Percentiles rank a stretch among this genome's conserved stretches.
phyloP scores from a whole-genome alignment of 2,888 invertebrate species.

The Andrena trimmerana region DNA sequence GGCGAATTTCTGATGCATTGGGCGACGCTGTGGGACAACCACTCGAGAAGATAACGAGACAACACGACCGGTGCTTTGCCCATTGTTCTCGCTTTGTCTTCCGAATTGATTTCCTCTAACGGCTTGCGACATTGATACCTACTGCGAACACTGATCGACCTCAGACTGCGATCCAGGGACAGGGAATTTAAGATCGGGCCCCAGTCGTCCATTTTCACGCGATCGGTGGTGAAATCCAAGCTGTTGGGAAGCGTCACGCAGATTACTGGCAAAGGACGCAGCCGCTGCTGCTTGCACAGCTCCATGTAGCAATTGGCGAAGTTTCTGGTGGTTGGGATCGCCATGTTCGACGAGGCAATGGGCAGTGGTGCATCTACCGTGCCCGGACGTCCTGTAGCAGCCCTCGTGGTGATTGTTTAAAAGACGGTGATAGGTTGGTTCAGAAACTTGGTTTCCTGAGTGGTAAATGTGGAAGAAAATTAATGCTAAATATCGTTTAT shows the following conservation, averaged over 20 bases:
- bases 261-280: slow-evolving; percentile 81
- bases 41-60: slow-evolving; percentile 90
- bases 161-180: slow-evolving; percentile 90
- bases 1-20: slow-evolving; percentile 89
- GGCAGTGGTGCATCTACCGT: slow-evolving; percentile 37
- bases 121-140: slow-evolving; percentile 87
- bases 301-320: slow-evolving; percentile 83
- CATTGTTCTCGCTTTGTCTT: slow-evolving; percentile 88
- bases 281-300: slow-evolving; percentile 80
- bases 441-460: slow-evolving; percentile 16
- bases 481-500: background rate
- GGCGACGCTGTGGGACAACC: slow-evolving; percentile 88
- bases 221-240: slow-evolving; percentile 91
- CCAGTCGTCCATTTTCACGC: slow-evolving; percentile 92
- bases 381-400: slow-evolving; percentile 47
- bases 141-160: slow-evolving; percentile 89
- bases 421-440: slow-evolving; percentile 12
- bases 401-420: slow-evolving; percentile 11
- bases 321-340: slow-evolving; percentile 74
- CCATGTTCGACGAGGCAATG: slow-evolving; percentile 63
- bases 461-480: background rate
- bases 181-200: slow-evolving; percentile 90
- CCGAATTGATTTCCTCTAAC: slow-evolving; percentile 86
- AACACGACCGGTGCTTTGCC: slow-evolving; percentile 88
- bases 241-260: slow-evolving; percentile 83